These are phyloP conservation scores for Lepas anatifera DNA, from an alignment of 2,888 invertebrate genomes.

Conservation along the genomic window DNA sequence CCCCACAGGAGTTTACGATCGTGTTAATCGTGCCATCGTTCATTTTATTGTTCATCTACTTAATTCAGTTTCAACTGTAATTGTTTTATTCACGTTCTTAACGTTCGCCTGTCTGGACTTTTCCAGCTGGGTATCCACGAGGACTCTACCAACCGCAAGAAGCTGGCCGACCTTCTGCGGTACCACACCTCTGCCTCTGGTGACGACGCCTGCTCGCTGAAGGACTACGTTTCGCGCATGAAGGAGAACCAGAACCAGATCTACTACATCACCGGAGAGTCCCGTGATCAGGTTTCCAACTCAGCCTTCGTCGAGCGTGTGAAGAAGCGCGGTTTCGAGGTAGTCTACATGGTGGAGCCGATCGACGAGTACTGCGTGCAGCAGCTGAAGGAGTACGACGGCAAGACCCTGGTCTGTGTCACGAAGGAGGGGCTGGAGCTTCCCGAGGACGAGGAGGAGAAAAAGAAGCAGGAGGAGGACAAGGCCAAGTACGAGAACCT, in stretches of 20 bases:
- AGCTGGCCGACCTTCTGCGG: slow-evolving; percentile 72
- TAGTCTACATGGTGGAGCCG: slow-evolving; percentile 97
- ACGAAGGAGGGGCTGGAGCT: slow-evolving; percentile 96
- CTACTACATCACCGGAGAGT: slow-evolving; percentile 94
- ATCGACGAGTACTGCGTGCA: slow-evolving; percentile 99
- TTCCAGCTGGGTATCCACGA: slow-evolving; percentile 81
- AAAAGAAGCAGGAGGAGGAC: slow-evolving; percentile 90
- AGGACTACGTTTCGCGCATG: slow-evolving; percentile 95
- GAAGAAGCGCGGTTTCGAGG: slow-evolving; percentile 94
- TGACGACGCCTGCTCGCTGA: slow-evolving; percentile 83
- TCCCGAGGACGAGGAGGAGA: slow-evolving; percentile 93
- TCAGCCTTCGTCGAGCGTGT: slow-evolving; percentile 97
- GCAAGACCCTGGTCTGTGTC: slow-evolving; percentile 88
- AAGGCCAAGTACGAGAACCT: slow-evolving; percentile 62
- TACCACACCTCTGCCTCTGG: slow-evolving; percentile 90
- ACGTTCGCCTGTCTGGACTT: no score
- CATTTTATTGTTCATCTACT: no score
- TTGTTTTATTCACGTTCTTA: no score
- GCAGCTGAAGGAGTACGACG: slow-evolving; percentile 95
- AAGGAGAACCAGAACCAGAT: slow-evolving; percentile 97
- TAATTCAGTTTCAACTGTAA: no score
- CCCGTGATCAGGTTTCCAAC: slow-evolving; percentile 83
- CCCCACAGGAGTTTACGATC: no score
- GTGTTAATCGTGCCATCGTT: no score
- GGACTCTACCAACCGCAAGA: slow-evolving; percentile 85